phyloP scores from a whole-genome alignment of 2,797 vertebrate genomes.

The Thunnus albacares region DNA sequence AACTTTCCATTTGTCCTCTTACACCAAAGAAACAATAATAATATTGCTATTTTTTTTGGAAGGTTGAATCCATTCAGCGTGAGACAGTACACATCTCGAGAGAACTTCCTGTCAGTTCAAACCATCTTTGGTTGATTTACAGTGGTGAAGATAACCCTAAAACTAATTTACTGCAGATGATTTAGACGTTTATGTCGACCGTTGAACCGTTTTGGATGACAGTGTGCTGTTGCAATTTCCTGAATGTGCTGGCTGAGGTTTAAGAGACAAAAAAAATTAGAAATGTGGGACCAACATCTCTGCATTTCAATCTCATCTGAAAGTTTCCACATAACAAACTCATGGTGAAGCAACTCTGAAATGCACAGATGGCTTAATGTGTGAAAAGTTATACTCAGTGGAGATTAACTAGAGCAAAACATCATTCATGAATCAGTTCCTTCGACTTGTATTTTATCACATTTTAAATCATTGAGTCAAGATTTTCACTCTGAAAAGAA shows the following conservation, averaged over 20 bases:
- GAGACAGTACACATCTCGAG: background rate
- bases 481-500: background rate
- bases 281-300: background rate
- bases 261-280: background rate
- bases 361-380: background rate
- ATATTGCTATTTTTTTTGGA: background rate
- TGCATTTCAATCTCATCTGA: conserved; percentile 4
- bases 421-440: background rate
- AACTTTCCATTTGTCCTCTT: background rate
- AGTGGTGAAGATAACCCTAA: background rate
- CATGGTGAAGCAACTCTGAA: background rate
- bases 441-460: background rate
- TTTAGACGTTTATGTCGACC: background rate
- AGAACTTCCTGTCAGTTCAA: background rate
- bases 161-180: background rate
- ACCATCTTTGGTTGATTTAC: background rate
- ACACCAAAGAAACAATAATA: background rate
- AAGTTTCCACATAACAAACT: background rate
- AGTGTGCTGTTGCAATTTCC: conserved; percentile 15
- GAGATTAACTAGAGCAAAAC: background rate
- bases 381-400: background rate
- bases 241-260: conserved; percentile 7
- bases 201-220: conserved; percentile 3
- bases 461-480: background rate
- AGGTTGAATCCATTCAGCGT: background rate